phyloP scores from a whole-genome alignment of 1,140 invertebrate genomes.

The Olivierus martensii region DNA sequence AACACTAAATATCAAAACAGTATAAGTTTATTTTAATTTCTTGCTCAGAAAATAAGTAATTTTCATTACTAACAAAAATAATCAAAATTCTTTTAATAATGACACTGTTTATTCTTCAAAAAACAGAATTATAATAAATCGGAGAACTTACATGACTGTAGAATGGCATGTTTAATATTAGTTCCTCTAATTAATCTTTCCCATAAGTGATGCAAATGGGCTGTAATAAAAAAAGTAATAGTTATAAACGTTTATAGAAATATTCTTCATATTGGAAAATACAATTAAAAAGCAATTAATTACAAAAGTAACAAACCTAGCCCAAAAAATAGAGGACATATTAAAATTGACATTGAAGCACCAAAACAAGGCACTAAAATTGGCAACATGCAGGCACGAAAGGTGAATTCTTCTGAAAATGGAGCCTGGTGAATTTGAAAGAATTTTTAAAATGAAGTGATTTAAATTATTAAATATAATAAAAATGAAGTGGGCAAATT shows the following conservation, averaged over 20 bases:
- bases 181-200: slow-evolving; percentile 50
- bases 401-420: slow-evolving; percentile 86
- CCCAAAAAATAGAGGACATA: slow-evolving; percentile 85
- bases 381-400: slow-evolving; percentile 86
- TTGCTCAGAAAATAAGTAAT: too few relatives aligned
- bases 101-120: too few relatives aligned
- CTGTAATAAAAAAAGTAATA: slow-evolving; percentile 36
- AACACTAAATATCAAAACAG: slow-evolving; percentile 45
- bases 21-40: slow-evolving; percentile 8
- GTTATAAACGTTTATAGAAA: slow-evolving; percentile 2
- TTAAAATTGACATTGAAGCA: slow-evolving; percentile 57
- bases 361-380: slow-evolving; percentile 66
- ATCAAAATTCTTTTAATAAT: too few relatives aligned
- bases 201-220: slow-evolving; percentile 82
- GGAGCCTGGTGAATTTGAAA: slow-evolving; percentile 42
- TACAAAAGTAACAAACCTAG: slow-evolving; percentile 41
- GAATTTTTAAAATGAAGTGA: too few relatives aligned
- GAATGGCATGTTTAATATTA: slow-evolving; percentile 27
- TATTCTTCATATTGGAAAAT: not conserved
- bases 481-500: too few relatives aligned
- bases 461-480: too few relatives aligned
- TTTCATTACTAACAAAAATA: too few relatives aligned
- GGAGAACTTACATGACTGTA: slow-evolving; percentile 27
- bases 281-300: not conserved
- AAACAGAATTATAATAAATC: slow-evolving; percentile 4